Base-by-base conservation (phyloP, 2,797 vertebrate genomes). In the Lindbergichthys nudifrons region DNA sequence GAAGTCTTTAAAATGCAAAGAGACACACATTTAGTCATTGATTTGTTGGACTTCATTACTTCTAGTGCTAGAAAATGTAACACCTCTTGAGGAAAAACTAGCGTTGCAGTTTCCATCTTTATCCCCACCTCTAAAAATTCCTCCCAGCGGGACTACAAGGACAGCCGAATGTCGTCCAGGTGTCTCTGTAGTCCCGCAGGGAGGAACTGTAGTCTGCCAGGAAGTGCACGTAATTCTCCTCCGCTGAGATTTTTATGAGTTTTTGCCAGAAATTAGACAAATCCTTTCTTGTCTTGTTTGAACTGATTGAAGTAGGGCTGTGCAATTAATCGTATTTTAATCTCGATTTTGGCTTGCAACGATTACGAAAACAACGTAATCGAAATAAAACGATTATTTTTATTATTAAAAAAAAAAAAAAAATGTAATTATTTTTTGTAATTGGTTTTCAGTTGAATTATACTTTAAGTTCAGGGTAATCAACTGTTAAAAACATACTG, bases 41-140 rank as follows among this genome's bases (percentile, higher is more conserved):
- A 79, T 80, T 72, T 59, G 63, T 56, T 56, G 41, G 47, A 69
- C 76, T 79, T 82, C 46, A 80, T 83, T 73, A 63, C 18, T 42
- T 73, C 52, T 30, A 47, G 56, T 14, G 12, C 39, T 36, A 74
- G 53, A 56, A 83, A 30, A 79, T 50, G 21, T 10, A 75, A 73
- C 45, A 64, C 23, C 46, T 48, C 42, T 56, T 65, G 48, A 58
- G 45, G 52, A 51, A 48, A 57, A 60, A 59, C 39, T 64, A 52
- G n/a, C 41, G 21, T 71, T 36, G 66, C 56, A 3, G 3, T 52
- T 51, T 70, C 43, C 41, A 39, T 77, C 47, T 74, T 60, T 23
- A 54, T 51, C 21, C 3, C 12, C 23, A 23, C 18, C 21, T 30
- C 8, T 19, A 21, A 18, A 36, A 21, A n/a, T 26, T 46, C 32